Evolutionary conservation across 2,888 invertebrate species (phyloP), one percentile per base, ranked within the genome.

Genomic region (Platycnemis pennipes): DNA sequence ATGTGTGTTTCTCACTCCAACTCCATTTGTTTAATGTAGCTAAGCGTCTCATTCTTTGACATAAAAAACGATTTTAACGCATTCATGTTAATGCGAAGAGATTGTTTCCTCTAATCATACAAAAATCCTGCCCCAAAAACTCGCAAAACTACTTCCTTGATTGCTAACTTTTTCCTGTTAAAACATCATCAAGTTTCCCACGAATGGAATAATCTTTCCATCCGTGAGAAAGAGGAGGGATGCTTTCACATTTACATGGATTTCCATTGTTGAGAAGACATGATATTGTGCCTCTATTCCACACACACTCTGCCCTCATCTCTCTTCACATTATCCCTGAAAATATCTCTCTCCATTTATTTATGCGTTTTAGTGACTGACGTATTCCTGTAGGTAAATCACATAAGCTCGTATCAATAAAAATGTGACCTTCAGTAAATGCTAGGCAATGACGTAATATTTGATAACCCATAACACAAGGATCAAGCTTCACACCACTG

Each of bases 111-210:
- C 26, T 91, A 63, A n/a, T 44, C 53, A 44, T 2, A 56, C 44
- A n/a, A 63, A 69, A 44, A 63, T 56, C 8, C 69, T 45, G 42
- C 26, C 42, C 42, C 69, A 91, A 26, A 56, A 63, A 63, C 44
- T 53, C n/a, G 44, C 44, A 63, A 91, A 63, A 91, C 87, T 45
- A 87, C 53, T 91, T 91, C 91, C 91, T 91, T 91, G 91, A 91
- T 63, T 44, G 91, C 91, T 91, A 56, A 91, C 91, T 26, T 69
- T 91, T 63, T 89, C 49, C 63, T 45, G n/a, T 44, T 44, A 56
- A 63, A 45, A 44, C 44, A 63, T 69, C n/a, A 69, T 63, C 56
- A 91, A 37, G 42, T 91, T 89, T 91, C 91, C 63, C 91, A 91
- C 63, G 91, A 45, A 44, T 44, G 44, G 44, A 91, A 69, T 69